Evolutionary conservation across 2,797 vertebrate genomes (phyloP).

Genomic region (Protonibea diacanthus): DNA sequence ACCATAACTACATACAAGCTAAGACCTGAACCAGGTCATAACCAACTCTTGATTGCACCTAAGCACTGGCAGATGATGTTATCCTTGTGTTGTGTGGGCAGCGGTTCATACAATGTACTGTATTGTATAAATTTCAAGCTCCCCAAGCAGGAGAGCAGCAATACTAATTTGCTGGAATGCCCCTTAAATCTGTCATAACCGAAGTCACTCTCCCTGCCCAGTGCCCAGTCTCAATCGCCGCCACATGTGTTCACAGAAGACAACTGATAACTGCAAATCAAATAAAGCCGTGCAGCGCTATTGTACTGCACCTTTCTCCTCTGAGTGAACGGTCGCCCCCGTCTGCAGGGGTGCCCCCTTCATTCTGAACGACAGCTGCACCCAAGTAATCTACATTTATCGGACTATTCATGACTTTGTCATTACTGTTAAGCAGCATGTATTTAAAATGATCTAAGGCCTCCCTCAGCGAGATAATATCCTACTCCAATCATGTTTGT

Average conservation of each 20-base stretch:
- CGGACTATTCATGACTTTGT: slow-evolving; percentile 35
- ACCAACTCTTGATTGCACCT: too few relatives aligned
- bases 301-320: slow-evolving; percentile 6
- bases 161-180: background rate
- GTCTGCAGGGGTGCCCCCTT: slow-evolving; percentile 31
- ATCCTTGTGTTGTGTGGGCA: background rate
- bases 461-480: slow-evolving; percentile 34
- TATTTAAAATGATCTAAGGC: slow-evolving; percentile 62
- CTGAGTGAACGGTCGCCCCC: slow-evolving; percentile 13
- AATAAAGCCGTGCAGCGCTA: background rate
- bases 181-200: background rate
- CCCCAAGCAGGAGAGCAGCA: background rate
- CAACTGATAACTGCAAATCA: slow-evolving; percentile 39
- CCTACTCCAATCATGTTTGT: slow-evolving; percentile 63
- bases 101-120: background rate
- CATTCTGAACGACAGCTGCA: slow-evolving; percentile 44
- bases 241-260: slow-evolving; percentile 2
- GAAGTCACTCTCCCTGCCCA: background rate
- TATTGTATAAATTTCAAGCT: background rate
- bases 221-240: background rate
- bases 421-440: slow-evolving; percentile 47
- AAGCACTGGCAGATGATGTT: too few relatives aligned
- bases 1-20: background rate
- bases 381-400: slow-evolving; percentile 46
- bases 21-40: background rate